Conservation (phyloP, 2,113 vertebrate genomes). For the Pedetes capensis region DNA sequence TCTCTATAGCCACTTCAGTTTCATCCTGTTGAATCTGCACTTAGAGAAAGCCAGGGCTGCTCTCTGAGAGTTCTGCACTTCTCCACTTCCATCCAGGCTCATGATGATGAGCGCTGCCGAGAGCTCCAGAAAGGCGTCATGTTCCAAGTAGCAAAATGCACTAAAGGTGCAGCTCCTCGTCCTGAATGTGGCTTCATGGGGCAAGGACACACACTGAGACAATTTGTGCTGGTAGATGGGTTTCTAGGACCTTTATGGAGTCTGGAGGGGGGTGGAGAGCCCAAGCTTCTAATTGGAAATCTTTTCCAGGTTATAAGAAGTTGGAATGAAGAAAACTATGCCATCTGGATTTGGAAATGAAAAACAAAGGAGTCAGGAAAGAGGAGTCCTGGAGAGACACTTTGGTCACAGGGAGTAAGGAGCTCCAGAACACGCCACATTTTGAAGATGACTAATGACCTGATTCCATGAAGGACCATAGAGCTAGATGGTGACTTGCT, state of each 20-base stretch:
- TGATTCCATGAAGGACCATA: neutral
- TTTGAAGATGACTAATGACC: neutral
- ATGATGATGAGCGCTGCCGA: neutral
- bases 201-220: neutral
- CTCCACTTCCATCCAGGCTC: neutral
- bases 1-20: neutral
- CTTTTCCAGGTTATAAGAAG: neutral
- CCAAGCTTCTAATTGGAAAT: neutral
- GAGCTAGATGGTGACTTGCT: neutral
- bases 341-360: neutral
- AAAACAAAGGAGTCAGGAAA: neutral
- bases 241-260: neutral
- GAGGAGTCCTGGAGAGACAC: neutral
- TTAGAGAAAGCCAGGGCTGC: neutral
- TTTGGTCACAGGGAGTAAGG: neutral
- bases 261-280: neutral
- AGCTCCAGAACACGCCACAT: neutral
- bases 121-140: neutral
- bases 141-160: neutral
- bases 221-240: neutral
- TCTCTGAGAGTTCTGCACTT: neutral
- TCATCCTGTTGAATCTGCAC: neutral
- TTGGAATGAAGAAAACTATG: neutral
- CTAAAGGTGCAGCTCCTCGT: neutral
- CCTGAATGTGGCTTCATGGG: neutral